Percentiles rank a stretch among this genome's conserved stretches.
These are phyloP conservation scores for Sebastes umbrosus DNA, from an alignment of 2,797 vertebrate species.

Conservation along the genomic window DNA sequence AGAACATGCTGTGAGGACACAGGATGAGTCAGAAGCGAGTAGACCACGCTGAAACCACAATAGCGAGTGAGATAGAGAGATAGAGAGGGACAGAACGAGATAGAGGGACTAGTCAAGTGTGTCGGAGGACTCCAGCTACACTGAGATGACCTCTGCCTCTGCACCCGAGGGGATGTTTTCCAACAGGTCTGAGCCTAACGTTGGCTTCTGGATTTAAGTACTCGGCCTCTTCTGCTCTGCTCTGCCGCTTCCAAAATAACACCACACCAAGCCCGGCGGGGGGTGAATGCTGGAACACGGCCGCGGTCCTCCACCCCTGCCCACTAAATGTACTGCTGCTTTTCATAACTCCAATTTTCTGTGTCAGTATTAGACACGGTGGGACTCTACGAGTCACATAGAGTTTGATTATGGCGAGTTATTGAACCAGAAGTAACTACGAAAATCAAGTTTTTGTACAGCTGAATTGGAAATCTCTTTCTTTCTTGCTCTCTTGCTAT, in stretches of 20 bases:
- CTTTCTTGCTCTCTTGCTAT: not conserved
- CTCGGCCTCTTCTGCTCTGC: slow-evolving; percentile 43
- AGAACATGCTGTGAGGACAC: slow-evolving; percentile 70
- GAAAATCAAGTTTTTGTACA: slow-evolving; percentile 14
- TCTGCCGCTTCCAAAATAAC: slow-evolving; percentile 59
- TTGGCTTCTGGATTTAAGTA: slow-evolving; percentile 73
- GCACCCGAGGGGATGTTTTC: slow-evolving; percentile 60
- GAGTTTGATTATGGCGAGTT: slow-evolving; percentile 26
- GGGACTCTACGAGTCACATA: slow-evolving; percentile 27
- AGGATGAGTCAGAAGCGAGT: slow-evolving; percentile 66
- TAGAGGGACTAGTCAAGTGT: slow-evolving; percentile 59
- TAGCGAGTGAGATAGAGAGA: slow-evolving; percentile 45
- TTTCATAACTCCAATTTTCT: slow-evolving; percentile 50
- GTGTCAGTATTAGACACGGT: slow-evolving; percentile 29
- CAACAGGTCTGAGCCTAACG: slow-evolving; percentile 73
- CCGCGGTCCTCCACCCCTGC: slow-evolving; percentile 17
- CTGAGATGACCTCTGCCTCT: slow-evolving; percentile 58
- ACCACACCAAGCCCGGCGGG: slow-evolving; percentile 39
- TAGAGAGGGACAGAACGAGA: slow-evolving; percentile 46
- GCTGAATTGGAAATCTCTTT: slow-evolving; percentile 21
- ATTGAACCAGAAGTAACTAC: slow-evolving; percentile 28
- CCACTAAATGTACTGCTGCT: slow-evolving; percentile 34
- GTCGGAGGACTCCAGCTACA: slow-evolving; percentile 52
- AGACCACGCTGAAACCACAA: slow-evolving; percentile 55
- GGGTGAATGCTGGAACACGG: slow-evolving; percentile 31